Evolutionary conservation across 1,140 invertebrate species (phyloP), one percentile per base, ranked within the genome.

Genomic region (Pachypsylla venusta): DNA sequence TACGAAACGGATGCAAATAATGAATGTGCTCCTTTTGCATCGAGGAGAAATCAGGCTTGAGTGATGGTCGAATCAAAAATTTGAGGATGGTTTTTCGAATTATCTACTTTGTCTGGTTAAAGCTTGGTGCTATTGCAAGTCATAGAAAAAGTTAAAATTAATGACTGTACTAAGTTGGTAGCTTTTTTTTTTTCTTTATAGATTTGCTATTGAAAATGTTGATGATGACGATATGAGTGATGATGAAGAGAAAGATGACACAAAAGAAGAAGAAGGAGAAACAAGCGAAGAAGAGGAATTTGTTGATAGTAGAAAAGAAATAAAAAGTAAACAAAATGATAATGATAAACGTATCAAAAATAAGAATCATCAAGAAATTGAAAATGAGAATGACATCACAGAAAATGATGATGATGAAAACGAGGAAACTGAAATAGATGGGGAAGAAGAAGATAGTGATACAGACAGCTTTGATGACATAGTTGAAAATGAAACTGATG

Each of bases 171-270:
- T n/a, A n/a, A n/a, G n/a, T n/a, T n/a, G n/a, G n/a, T 53, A 16
- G 14, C 20, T 53, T 7, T 58, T 53, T 26, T 3, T 19, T 55
- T 55, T 35, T 57, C 12, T 7, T 57, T 39, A 10, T 26, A 57
- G 56, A 28, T 24, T 61, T 48, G 71, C 69, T 1, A 63, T 78
- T 19, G 69, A 72, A 35, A 77, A 77, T 62, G 74, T 74, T 61
- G 65, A 72, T 55, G 70, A 76, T 58, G 75, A 74, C 53, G 66
- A 70, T 57, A 48, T 22, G 42, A 48, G 42, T 48, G 42, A 48
- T 1, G 66, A 64, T 62, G 59, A 58, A 53, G 60, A 71, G 1
- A 56, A 62, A 0, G 35, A 40, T 39, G 30, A 62, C 16, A 53
- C 53, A 24, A 53, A 61, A 25, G 61, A 61, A 25, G 61, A 68